Evolutionary conservation across 1,140 invertebrate species (phyloP), one percentile per base, ranked within the genome.

Genomic region (Bradysia coprophila): DNA sequence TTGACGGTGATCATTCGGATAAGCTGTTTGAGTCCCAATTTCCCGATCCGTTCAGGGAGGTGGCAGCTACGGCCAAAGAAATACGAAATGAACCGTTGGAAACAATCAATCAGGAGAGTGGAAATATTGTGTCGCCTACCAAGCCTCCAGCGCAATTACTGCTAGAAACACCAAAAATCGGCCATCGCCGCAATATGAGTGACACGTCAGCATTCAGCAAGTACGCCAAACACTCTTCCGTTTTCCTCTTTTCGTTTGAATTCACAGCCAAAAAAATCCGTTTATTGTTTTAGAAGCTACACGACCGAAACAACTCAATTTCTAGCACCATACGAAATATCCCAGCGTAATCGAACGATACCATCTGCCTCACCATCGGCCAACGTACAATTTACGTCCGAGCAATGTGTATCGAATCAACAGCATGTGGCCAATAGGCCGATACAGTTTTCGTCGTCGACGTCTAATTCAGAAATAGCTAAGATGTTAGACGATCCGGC

Each of bases 181-280:
- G 71, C 8, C 84, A 88, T 59, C 60, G 83, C 31, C 68, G 85
- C 33, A 89, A 89, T 57, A 79, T 85, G 52, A 87, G 82, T 57
- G 86, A 89, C 55, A 88, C 84, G 1, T 85, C 82, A 38, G 81
- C 82, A 48, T 82, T 87, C 52, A 84, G 81, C 53, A 84, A 82
- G 81, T 84, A 67, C 65, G 67, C 56, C 45, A 41, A 43, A 41
- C 53, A 38, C 20, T 44, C 10, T 9, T 31, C 43, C 10, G 24
- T 20, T 28, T 28, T 33, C 18, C 40, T 37, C 34, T 40, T 37
- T 2, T 41, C n/a, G 39, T 23, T 28, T 21, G 15, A 19, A 23
- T 23, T n/a, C 3, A 18, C 18, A 38, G 21, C 38, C 16, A n/a
- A n/a, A n/a, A n/a, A n/a, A n/a, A n/a, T n/a, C n/a, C n/a, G n/a